Evolutionary conservation across 2,797 vertebrate genomes (phyloP).

Genomic region (Onychomys torridus): DNA sequence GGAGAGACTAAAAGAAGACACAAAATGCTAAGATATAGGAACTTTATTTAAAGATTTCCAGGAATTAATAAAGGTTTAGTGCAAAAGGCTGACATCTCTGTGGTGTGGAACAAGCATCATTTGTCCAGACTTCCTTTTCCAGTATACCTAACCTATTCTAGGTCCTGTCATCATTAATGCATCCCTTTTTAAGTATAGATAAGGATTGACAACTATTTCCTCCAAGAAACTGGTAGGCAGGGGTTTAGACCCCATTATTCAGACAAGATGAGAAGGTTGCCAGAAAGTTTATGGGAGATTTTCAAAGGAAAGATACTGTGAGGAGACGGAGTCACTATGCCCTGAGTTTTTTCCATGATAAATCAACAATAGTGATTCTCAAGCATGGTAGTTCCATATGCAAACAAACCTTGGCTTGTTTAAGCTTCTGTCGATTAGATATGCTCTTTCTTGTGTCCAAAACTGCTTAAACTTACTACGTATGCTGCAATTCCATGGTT

Average conservation of each 20-base stretch:
- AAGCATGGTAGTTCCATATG: neutral
- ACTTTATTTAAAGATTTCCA: neutral
- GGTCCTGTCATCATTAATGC: neutral
- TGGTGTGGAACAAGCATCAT: neutral
- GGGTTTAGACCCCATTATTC: neutral
- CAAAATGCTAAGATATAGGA: neutral
- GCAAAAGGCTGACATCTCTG: neutral
- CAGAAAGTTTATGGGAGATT: neutral
- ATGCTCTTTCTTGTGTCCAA: neutral
- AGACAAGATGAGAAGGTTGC: neutral
- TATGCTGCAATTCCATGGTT: neutral
- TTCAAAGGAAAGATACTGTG: neutral
- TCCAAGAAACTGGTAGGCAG: neutral
- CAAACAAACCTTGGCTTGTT: neutral
- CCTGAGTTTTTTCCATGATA: neutral
- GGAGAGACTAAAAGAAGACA: neutral
- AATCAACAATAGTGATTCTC: neutral
- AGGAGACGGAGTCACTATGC: neutral
- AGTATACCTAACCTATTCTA: neutral
- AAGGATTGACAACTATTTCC: neutral
- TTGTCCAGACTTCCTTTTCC: rapidly evolving
- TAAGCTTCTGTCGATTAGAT: neutral
- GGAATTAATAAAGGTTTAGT: neutral
- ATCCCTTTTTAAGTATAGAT: neutral
- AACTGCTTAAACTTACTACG: neutral